Conservation (phyloP, 2,888 invertebrate genomes). For the Steinernema hermaphroditum region DNA sequence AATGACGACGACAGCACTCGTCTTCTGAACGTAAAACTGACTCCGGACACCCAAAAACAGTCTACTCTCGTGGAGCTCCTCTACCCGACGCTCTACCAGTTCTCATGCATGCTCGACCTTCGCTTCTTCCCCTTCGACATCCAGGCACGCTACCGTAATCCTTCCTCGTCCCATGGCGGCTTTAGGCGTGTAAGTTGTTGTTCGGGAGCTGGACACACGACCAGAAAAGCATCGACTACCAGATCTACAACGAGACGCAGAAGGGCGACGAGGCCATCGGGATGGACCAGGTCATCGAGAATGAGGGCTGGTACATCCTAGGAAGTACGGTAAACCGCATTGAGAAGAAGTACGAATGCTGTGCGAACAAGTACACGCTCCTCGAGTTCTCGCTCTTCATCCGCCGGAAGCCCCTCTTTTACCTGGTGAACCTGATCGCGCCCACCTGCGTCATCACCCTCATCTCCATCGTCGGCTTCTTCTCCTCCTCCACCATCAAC, state of each 20-base stretch:
- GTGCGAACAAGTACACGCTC: constrained; percentile 48
- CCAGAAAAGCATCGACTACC: constrained; percentile 59
- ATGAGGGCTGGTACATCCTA: constrained; percentile 61
- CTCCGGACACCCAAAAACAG: constrained; percentile 39
- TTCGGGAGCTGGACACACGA: constrained; percentile 60
- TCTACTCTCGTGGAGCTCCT: constrained; percentile 43
- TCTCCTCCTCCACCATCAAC: constrained; percentile 66
- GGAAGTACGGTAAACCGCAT: constrained; percentile 41
- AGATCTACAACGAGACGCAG: constrained; percentile 43
- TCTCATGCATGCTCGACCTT: constrained; percentile 48
- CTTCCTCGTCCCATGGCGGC: not conserved
- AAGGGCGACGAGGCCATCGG: constrained; percentile 47
- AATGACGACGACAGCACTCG: constrained; percentile 49
- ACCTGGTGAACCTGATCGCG: constrained; percentile 66
- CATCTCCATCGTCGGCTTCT: constrained; percentile 67
- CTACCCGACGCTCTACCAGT: constrained; percentile 54
- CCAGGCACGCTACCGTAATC: constrained; percentile 44
- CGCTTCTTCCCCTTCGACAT: constrained; percentile 54
- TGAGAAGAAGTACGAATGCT: constrained; percentile 48
- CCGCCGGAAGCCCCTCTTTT: constrained; percentile 50
- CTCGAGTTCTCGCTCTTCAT: constrained; percentile 44
- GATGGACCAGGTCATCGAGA: constrained; percentile 57
- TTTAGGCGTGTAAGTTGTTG: constrained; percentile 50
- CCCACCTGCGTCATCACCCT: constrained; percentile 67
- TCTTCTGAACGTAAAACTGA: constrained; percentile 50